A percentile compares a stretch with the other conserved stretches of the same genome.
Conservation (phyloP, 2,113 vertebrate species). For the Pituophis catenifer region DNA sequence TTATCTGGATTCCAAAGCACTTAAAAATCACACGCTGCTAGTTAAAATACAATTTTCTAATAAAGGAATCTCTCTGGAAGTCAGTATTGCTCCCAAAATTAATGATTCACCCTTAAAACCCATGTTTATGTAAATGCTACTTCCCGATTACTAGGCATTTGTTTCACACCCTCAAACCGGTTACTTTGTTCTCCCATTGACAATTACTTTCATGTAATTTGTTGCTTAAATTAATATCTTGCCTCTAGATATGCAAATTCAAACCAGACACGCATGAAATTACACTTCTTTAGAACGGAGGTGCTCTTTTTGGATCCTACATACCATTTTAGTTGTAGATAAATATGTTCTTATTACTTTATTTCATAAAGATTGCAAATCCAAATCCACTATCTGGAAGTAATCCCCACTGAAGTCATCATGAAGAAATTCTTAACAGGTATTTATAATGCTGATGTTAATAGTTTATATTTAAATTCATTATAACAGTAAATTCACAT, state of each 20-base stretch:
- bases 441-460: not conserved
- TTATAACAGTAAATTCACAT: too few species aligned
- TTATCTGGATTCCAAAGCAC: conserved; percentile 59
- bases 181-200: conserved; percentile 26
- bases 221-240: conserved; percentile 24
- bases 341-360: not conserved
- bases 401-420: not conserved
- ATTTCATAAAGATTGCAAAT: not conserved
- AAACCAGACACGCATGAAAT: not conserved
- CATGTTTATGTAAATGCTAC: conserved; percentile 42
- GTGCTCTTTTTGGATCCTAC: not conserved
- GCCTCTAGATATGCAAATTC: not conserved
- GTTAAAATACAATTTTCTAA: conserved; percentile 49
- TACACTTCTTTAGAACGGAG: not conserved
- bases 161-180: not conserved
- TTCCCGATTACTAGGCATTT: conserved; percentile 33
- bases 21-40: conserved; percentile 42
- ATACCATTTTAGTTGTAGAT: not conserved
- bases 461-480: not conserved
- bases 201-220: conserved; percentile 28
- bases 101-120: conserved; percentile 47
- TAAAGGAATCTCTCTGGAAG: conserved; percentile 40
- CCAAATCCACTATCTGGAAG: not conserved
- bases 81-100: conserved; percentile 47
- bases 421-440: not conserved